A percentile compares a stretch with the other conserved stretches of the same genome.
Evolutionary conservation across 2,888 invertebrate genomes (phyloP).

Genomic region (Fragum fragum): DNA sequence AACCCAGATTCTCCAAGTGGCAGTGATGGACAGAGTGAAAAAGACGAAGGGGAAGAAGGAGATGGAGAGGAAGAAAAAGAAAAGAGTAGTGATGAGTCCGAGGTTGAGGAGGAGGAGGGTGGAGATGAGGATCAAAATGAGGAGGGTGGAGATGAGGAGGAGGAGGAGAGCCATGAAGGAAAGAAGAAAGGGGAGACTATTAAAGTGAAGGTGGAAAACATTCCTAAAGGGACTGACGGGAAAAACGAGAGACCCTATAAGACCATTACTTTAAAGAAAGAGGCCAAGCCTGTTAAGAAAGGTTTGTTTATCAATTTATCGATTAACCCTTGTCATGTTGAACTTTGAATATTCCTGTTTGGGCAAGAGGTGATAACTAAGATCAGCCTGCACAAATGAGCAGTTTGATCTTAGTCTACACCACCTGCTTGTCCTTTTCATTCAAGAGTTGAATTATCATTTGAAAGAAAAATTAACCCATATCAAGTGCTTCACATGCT

Average conservation of each 20-base stretch:
- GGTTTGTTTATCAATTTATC: too few species aligned
- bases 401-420: too few species aligned
- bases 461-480: too few species aligned
- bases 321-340: too few species aligned
- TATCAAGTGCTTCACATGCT: too few species aligned
- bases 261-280: slow-evolving; percentile 34
- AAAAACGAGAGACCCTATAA: slow-evolving; percentile 21
- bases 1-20: slow-evolving; percentile 51
- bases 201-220: slow-evolving; percentile 17
- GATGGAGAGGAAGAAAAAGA: slow-evolving; percentile 41
- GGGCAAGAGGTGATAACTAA: too few species aligned
- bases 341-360: too few species aligned
- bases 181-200: slow-evolving; percentile 48
- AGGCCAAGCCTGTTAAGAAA: slow-evolving; percentile 33
- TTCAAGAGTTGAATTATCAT: too few species aligned
- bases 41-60: slow-evolving; percentile 60
- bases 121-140: slow-evolving; percentile 39
- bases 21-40: slow-evolving; percentile 66
- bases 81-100: slow-evolving; percentile 63
- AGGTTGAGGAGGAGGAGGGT: slow-evolving; percentile 41
- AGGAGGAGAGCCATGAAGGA: slow-evolving; percentile 23
- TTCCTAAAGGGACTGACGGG: slow-evolving; percentile 9
- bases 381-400: too few species aligned
- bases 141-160: slow-evolving; percentile 33
- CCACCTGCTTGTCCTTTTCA: too few species aligned